Evolutionary conservation across 2,797 vertebrate species (phyloP).

Genomic region (Limosa lapponica): DNA sequence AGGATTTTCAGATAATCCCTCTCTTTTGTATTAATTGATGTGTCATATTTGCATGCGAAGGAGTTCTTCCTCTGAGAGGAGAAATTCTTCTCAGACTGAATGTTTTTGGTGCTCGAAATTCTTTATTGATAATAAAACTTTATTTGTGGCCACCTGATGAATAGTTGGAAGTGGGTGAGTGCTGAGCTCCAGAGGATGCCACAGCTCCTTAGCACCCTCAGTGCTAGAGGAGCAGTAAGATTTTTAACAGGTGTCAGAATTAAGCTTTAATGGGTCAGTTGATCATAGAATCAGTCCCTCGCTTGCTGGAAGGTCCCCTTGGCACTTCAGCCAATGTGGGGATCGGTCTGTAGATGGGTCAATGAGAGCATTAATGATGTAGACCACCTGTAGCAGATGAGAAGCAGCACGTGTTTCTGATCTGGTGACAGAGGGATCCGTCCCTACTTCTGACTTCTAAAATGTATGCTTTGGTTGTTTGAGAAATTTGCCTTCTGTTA

Average conservation of each 20-base stretch:
- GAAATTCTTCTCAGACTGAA: background rate
- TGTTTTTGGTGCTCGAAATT: background rate
- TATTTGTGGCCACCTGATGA: background rate
- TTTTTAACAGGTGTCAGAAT: background rate
- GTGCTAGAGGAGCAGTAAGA: background rate
- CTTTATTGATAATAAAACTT: background rate
- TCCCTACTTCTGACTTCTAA: background rate
- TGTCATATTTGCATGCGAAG: background rate
- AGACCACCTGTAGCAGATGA: background rate
- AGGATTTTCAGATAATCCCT: background rate
- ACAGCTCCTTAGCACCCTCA: background rate
- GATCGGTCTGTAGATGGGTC: background rate
- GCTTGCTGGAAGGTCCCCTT: background rate
- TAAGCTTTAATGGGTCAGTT: background rate
- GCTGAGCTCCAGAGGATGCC: background rate
- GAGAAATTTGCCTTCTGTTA: background rate
- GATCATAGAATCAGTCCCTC: background rate
- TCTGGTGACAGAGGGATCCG: background rate
- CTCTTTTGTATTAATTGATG: background rate
- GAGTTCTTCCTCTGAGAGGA: background rate
- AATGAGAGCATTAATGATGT: rapidly evolving
- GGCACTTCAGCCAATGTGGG: background rate
- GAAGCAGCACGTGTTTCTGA: background rate
- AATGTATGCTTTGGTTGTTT: background rate
- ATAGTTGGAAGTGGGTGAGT: background rate